These are phyloP conservation scores for Hippolais icterina DNA, from an alignment of 2,113 vertebrate species.

Conservation along the genomic window DNA sequence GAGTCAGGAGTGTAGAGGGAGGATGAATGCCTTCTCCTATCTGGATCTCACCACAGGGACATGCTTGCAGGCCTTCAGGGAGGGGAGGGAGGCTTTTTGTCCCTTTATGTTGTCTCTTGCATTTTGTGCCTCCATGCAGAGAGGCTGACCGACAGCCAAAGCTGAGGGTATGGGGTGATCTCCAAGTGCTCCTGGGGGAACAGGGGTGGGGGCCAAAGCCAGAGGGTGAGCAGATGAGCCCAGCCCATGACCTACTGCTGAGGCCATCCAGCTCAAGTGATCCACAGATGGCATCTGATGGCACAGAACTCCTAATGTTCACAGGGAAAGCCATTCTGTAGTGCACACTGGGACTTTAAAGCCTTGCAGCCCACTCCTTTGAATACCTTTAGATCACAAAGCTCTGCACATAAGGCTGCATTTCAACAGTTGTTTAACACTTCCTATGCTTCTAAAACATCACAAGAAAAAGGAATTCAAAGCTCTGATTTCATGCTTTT, in stretches of 20 bases:
- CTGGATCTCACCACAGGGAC: not conserved
- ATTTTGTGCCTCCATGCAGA: not conserved
- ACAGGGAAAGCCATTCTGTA: not conserved
- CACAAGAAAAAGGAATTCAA: conserved; percentile 2
- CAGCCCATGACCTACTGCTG: not conserved
- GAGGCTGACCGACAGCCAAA: not conserved
- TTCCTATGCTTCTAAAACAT: conserved; percentile 26
- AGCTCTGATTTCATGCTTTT: not conserved
- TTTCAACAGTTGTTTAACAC: conserved; percentile 43
- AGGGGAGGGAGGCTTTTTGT: not conserved
- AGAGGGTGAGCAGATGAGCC: not conserved
- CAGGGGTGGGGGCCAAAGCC: not conserved
- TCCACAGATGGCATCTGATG: not conserved
- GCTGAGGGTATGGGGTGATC: not conserved
- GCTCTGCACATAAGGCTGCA: not conserved
- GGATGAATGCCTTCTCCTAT: accelerated
- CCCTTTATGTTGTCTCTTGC: accelerated
- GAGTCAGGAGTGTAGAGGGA: accelerated
- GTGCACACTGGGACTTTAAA: not conserved
- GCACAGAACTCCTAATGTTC: not conserved
- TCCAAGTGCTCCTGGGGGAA: accelerated
- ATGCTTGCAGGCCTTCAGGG: not conserved
- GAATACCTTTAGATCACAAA: conserved; percentile 27
- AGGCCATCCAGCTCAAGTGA: not conserved
- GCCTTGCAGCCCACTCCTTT: not conserved